Evolutionary conservation across 2,888 invertebrate species (phyloP), one percentile per base, ranked within the genome.

Genomic region (Stomorhina lunata): DNA sequence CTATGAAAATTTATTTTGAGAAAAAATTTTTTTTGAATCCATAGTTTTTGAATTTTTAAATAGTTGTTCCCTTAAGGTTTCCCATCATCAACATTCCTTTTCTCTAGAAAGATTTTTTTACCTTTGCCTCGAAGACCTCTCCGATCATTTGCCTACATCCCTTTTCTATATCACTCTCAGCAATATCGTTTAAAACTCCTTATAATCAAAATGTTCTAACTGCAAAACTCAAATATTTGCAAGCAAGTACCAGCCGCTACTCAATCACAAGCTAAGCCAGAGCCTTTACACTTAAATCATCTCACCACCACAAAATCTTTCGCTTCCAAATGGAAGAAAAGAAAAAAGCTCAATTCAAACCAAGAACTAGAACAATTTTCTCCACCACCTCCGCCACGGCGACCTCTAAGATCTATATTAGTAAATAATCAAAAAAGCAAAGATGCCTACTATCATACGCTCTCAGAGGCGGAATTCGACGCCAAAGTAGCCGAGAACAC

Each of bases 171-270:
- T 86, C 83, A 2, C 7, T 25, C 10, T 9, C 7, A 17, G 45
- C 7, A 53, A 53, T 22, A 40, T 20, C 3, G 29, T n/a, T n/a
- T n/a, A n/a, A n/a, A n/a, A n/a, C n/a, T n/a, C n/a, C n/a, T n/a
- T n/a, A n/a, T n/a, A n/a, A n/a, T n/a, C n/a, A 32, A 32, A 29
- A 68, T 75, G 48, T 25, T 57, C 40, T 59, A 66, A 76, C 87
- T 84, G 17, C 9, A 71, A 73, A 61, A 53, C 17, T 61, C 45
- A 73, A 77, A 86, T 86, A 86, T 87, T 86, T 88, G 86, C 86
- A 89, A 89, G 89, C 89, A 89, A 88, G 88, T 87, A 86, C 88
- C 88, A 68, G 86, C 87, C 50, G 86, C 81, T 83, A 83, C 88
- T 69, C 86, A 84, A 73, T 10, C n/a, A n/a, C n/a, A n/a, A n/a